These are phyloP conservation scores for Subacronicta megacephala DNA, from an alignment of 2,888 invertebrate species.

Conservation along the genomic window DNA sequence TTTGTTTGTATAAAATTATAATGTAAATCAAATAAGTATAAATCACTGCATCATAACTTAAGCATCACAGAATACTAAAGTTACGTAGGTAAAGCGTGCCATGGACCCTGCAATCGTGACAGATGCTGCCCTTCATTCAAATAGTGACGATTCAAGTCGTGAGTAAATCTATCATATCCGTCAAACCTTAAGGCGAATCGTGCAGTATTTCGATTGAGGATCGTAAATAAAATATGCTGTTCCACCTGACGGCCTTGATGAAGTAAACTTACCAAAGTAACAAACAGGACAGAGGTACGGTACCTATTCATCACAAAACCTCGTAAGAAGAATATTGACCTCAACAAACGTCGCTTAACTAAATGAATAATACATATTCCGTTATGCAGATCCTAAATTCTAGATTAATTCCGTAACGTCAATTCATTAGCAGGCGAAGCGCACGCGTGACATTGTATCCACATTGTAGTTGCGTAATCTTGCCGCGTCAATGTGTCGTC, in stretches of 20 bases:
- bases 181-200: conserved; percentile 37
- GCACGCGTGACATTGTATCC: conserved; percentile 24
- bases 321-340: conserved; percentile 5
- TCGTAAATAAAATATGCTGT: conserved; percentile 22
- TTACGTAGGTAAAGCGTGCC: not conserved
- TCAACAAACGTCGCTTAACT: conserved; percentile 6
- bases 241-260: too few relatives aligned
- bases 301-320: too few relatives aligned
- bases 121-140: conserved; percentile 29
- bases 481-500: conserved; percentile 37
- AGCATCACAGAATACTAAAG: not conserved
- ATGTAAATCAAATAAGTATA: not conserved
- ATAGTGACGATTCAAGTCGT: conserved; percentile 44
- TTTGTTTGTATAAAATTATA: too few relatives aligned
- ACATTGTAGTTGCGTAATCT: conserved; percentile 28
- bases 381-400: conserved; percentile 18
- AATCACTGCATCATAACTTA: not conserved
- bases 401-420: conserved; percentile 6
- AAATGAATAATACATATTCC: conserved; percentile 13
- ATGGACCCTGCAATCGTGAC: conserved; percentile 34
- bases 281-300: too few relatives aligned
- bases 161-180: conserved; percentile 33
- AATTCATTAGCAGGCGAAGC: conserved; percentile 30
- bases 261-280: not conserved
- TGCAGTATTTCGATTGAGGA: conserved; percentile 21